Evolutionary conservation across 2,797 vertebrate genomes (phyloP).

Genomic region (Gymnocypris eckloni): DNA sequence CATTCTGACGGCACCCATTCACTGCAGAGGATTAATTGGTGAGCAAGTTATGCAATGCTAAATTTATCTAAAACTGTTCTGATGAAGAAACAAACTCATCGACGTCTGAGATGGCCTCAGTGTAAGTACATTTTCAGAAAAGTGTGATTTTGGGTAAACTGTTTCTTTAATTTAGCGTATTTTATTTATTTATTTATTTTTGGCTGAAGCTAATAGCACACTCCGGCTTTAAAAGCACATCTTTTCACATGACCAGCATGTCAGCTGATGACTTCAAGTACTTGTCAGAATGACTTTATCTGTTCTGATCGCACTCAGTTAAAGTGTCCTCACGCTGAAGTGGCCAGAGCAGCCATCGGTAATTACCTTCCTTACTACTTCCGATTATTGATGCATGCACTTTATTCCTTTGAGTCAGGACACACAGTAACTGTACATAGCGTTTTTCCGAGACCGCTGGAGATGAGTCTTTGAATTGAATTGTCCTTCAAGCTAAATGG

Average conservation of each 20-base stretch:
- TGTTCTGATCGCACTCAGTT: neutral
- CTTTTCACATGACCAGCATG: neutral
- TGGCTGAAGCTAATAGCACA: neutral
- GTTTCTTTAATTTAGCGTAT: neutral
- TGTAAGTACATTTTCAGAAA: neutral
- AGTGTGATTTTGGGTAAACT: too few relatives aligned
- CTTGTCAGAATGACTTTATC: conserved; percentile 4
- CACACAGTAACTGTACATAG: conserved; percentile 25
- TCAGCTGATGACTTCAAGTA: neutral
- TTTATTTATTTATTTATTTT: neutral
- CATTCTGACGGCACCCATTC: neutral
- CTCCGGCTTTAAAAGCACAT: neutral
- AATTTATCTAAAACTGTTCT: neutral
- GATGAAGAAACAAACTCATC: neutral
- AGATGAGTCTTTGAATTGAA: conserved; percentile 24
- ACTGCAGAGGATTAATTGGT: neutral
- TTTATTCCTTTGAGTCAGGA: conserved; percentile 26
- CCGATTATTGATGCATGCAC: conserved; percentile 32
- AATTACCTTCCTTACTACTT: conserved; percentile 18
- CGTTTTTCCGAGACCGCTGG: conserved; percentile 1
- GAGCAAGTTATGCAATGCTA: neutral
- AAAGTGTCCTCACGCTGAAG: conserved; percentile 15
- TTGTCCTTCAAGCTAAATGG: conserved; percentile 50
- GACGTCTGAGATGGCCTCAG: neutral
- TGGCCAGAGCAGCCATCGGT: neutral